These are phyloP conservation scores for Nasonia vitripennis DNA, from an alignment of 1,140 invertebrate genomes.

Conservation along the genomic window DNA sequence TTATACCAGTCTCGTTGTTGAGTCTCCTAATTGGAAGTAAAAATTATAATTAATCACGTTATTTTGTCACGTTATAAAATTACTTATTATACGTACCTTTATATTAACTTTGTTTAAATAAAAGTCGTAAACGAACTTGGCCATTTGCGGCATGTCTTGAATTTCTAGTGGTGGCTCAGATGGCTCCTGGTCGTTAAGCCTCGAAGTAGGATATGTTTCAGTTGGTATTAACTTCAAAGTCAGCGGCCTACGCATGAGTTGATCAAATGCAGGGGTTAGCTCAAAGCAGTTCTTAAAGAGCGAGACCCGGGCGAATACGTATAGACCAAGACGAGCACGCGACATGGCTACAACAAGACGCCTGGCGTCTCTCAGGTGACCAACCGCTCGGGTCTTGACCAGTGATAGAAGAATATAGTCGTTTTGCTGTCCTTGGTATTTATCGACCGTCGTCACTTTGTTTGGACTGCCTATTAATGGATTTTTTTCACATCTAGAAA, in stretches of 20 bases:
- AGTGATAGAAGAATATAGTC: conserved; percentile 98
- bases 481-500: conserved; percentile 91
- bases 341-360: conserved; percentile 99
- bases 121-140: conserved; percentile 92
- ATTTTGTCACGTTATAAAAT: neutral
- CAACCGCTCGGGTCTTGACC: conserved; percentile 96
- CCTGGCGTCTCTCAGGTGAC: conserved; percentile 96
- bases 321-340: conserved; percentile 96
- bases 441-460: conserved; percentile 98
- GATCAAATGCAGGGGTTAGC: conserved; percentile 94
- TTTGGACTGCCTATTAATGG: conserved; percentile 96
- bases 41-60: neutral
- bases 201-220: conserved; percentile 85
- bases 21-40: conserved; percentile 64
- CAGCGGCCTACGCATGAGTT: conserved; percentile 84
- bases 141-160: conserved; percentile 94
- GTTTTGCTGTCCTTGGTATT: conserved; percentile 99
- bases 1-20: conserved; percentile 74
- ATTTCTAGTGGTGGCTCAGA: conserved; percentile 76
- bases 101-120: conserved; percentile 87
- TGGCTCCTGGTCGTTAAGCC: conserved; percentile 71
- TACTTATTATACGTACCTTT: conserved; percentile 72
- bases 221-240: conserved; percentile 85
- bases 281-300: conserved; percentile 98
- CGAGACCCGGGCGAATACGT: conserved; percentile 94